Base-by-base conservation (phyloP, 2,797 vertebrate species). In the Sebastes oblongus region DNA sequence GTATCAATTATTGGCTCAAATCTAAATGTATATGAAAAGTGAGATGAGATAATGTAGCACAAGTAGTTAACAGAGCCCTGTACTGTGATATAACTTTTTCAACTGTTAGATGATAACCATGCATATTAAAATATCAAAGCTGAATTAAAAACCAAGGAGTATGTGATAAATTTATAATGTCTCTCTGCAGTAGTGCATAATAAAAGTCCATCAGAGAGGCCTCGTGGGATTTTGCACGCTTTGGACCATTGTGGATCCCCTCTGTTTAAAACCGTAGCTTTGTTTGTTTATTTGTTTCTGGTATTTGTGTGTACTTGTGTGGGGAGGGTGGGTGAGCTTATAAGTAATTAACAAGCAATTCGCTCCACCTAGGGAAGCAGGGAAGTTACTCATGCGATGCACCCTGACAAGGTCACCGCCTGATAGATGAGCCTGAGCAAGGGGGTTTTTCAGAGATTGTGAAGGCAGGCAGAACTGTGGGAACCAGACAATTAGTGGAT, bases 351-450 rank as follows among this genome's bases (percentile, higher is more conserved):
- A 93, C 89, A 88, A 87, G 87, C 86, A 80, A 90, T 90, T 91
- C 73, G 74, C 86, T 86, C 89, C 89, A 89, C 90, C 86, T 89
- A 91, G 88, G 81, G 87, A 92, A 91, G 88, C 72, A 42, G 81
- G 70, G 81, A 91, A 92, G 90, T 95, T 93, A 93, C 89, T 96
- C 93, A 95, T 92, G 94, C 91, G 71, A 88, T 80, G 75, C 89
- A 66, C 83, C 83, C 91, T 94, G 95, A 95, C 93, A 95, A 95
- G 95, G 94, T 95, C 92, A 93, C 88, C 93, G 93, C 87, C 92
- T 96, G 94, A 96, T 94, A 95, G 91, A 96, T 92, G 93, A 95
- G 92, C 85, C 84, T 82, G 77, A 92, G 88, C 85, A 71, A 84
- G 91, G 92, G 92, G 91, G 89, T 89, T 91, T 94, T 94, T 91